These are phyloP conservation scores for Troilus luridus DNA, from an alignment of 2,888 invertebrate species.

Conservation along the genomic window DNA sequence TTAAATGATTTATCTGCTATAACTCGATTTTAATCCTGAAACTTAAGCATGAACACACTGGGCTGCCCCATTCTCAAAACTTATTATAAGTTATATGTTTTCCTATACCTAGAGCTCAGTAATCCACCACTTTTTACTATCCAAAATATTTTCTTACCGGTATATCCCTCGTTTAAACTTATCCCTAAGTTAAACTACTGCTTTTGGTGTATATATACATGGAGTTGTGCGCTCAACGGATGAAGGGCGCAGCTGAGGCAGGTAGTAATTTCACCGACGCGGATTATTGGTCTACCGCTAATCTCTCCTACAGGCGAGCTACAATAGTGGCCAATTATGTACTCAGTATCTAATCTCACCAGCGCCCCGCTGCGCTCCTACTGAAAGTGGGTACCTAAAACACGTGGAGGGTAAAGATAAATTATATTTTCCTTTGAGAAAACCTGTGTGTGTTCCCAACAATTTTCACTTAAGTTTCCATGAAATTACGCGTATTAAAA, in stretches of 20 bases:
- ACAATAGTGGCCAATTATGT: constrained; percentile 3
- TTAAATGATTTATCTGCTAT: no score
- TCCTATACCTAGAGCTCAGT: no score
- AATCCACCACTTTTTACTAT: no score
- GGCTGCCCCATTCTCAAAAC: no score
- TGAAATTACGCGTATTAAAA: no score
- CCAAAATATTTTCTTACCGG: no score
- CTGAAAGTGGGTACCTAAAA: background rate
- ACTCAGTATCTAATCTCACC: background rate
- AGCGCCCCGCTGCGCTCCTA: background rate
- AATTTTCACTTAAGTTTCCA: background rate
- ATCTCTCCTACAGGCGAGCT: background rate
- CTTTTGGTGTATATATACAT: background rate
- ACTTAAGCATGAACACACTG: no score
- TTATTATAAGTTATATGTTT: no score
- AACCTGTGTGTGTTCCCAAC: background rate
- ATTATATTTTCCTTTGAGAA: background rate
- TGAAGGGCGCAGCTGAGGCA: background rate
- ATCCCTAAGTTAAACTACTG: no score
- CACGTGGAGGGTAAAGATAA: background rate
- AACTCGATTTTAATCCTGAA: no score
- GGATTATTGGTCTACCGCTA: constrained; percentile 10
- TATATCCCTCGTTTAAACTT: no score
- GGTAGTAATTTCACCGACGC: background rate
- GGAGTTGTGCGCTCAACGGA: no score